phyloP scores from a whole-genome alignment of 2,797 vertebrate species.

The Gambelia wislizenii region DNA sequence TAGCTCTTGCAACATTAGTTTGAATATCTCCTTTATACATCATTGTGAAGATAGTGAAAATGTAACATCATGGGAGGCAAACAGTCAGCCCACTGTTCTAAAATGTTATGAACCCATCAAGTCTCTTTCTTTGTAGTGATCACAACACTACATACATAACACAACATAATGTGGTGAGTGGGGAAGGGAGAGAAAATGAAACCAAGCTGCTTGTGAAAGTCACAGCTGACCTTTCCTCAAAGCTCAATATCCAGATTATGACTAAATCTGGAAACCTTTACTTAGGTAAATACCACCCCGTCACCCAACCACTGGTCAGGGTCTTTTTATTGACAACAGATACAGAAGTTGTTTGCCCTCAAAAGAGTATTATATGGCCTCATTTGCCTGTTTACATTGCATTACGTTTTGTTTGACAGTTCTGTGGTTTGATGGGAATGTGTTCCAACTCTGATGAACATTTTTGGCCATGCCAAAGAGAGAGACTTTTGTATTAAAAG shows the following conservation, averaged over 20 bases:
- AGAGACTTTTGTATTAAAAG: not conserved
- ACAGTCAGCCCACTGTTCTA: constrained; percentile 20
- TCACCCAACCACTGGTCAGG: not conserved
- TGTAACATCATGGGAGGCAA: constrained; percentile 29
- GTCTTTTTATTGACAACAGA: no score
- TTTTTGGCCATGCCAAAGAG: no score
- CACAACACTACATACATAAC: no score
- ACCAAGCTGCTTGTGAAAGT: not conserved
- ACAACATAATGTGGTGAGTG: no score
- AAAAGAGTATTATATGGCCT: not conserved
- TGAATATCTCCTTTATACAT: no score
- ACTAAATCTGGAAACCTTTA: constrained; percentile 37
- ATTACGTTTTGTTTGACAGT: not conserved
- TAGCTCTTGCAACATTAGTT: no score
- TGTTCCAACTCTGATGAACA: not conserved
- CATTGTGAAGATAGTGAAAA: no score
- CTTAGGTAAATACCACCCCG: not conserved
- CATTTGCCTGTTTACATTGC: not conserved
- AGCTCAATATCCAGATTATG: constrained; percentile 14
- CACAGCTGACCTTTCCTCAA: no score
- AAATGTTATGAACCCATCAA: constrained; percentile 47
- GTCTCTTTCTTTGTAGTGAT: constrained; percentile 32
- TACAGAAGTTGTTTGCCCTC: not conserved
- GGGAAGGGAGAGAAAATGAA: constrained; percentile 11
- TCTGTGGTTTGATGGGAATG: not conserved